Base-by-base conservation (phyloP, 2,113 vertebrate genomes). In the Telmatochromis sp. region DNA sequence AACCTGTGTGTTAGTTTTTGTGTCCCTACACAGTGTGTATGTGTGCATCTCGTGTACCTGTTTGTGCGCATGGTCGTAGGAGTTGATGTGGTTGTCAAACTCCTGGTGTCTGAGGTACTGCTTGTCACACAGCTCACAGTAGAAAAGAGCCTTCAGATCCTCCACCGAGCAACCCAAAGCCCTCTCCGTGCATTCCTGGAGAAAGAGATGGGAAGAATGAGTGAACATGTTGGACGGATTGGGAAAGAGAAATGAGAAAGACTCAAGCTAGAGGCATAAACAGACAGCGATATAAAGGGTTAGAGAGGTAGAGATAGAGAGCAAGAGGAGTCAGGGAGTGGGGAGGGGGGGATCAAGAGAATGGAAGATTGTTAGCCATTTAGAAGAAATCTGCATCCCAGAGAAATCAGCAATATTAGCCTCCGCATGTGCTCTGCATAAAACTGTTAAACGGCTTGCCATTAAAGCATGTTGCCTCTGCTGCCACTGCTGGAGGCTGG, bases 71-170 rank as follows among this genome's bases (percentile, higher is more conserved):
- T 99, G 98, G 95, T 99, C 99, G 1, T 99, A 99, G 93, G 99
- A 99, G 97, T 99, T 99, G 95, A 99, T 99, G 95, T 99, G 99
- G 97, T 99, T 99, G 97, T 99, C 99, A 97, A 99, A 99, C 92
- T 99, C 99, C 88, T 99, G 98, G 95, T 99, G 98, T 94, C 99
- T 98, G 96, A 98, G 97, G 95, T 99, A 99, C 97, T 99, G 98
- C 95, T 99, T 99, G 96, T 99, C 98, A 95, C 99, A 99, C 63
- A 99, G 96, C 96, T 99, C 98, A 94, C 99, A 99, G 96, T 99
- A 99, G 96, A 99, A 99, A 91, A 98, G 98, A 15, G 99, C 97
- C 90, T 99, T 99, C 94, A 98, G 96, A 87, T 99, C 98, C 93
- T 98, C 98, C 92, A 97, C 95, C 88, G 98, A 97, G 90, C 97